Evolutionary conservation across 2,797 vertebrate species (phyloP), one percentile per base, ranked within the genome.

Genomic region (Acrossocheilus fasciatus): DNA sequence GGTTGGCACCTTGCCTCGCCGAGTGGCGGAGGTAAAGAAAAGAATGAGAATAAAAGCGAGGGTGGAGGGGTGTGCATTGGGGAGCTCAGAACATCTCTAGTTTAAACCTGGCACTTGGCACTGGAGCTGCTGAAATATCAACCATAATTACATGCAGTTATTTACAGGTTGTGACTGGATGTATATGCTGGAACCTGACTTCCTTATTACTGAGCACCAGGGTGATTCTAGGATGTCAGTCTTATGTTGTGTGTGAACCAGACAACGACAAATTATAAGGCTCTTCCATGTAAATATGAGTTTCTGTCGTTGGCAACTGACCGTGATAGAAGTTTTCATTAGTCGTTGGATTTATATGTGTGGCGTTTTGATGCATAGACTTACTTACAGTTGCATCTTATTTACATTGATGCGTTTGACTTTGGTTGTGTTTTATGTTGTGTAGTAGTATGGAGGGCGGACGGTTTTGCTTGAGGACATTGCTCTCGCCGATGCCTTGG

Each of bases 21-120:
- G 90, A 94, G 93, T 95, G 94, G 94, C 93, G 94, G 92, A 93
- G 94, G 90, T 93, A 93, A 91, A 94, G 92, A 95, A 94, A 95
- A 94, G 93, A 94, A 93, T 90, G 91, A 89, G 88, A 89, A 91
- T 92, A 90, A 91, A 92, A 90, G 78, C 75, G 88, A 92, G 89
- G 89, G 93, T 88, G 92, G 54, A 87, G 87, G 87, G 87, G 85
- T 43, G 66, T 84, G 66, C 87, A 83, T 70, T 78, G 74, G 87
- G 57, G 76, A 76, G 84, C 39, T 39, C 69, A 2, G 45, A 81
- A 81, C 77, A 81, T 86, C 84, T 86, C 84, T 86, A 81, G 84
- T 81, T 86, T 81, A 86, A 86, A 81, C 39, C 76, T 64, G 77
- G 66, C 77, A 59, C 66, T 59, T 81, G 84, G 66, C 84, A 79